phyloP scores from a whole-genome alignment of 1,140 invertebrate species.

The Drosophila serrata region DNA sequence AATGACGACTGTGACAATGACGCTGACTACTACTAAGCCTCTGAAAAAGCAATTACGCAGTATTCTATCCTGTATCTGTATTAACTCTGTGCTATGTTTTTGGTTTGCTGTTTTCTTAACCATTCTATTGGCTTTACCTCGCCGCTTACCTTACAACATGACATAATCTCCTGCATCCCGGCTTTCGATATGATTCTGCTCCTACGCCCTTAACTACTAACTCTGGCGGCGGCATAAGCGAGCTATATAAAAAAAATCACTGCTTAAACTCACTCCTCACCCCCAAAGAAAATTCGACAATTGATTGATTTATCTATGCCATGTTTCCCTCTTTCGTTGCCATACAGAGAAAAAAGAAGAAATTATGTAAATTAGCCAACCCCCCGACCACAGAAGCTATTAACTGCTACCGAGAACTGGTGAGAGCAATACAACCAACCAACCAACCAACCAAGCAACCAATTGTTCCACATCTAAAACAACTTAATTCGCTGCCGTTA shows the following conservation, averaged over 20 bases:
- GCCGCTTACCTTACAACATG: constrained; percentile 22
- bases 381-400: constrained; percentile 57
- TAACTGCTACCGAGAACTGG: constrained; percentile 58
- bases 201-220: constrained; percentile 39
- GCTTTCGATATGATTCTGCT: constrained; percentile 18
- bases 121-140: constrained; percentile 35
- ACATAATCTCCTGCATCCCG: constrained; percentile 21
- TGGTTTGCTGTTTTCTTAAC: constrained; percentile 60
- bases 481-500: constrained; percentile 63
- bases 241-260: constrained; percentile 23
- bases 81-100: constrained; percentile 57
- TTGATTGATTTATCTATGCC: constrained; percentile 70
- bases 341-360: constrained; percentile 68
- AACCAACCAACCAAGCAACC: constrained; percentile 38
- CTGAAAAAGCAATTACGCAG: constrained; percentile 57
- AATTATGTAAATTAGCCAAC: constrained; percentile 65
- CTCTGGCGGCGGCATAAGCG: constrained; percentile 58
- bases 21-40: constrained; percentile 30
- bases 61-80: constrained; percentile 53
- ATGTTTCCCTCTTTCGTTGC: constrained; percentile 69
- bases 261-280: constrained; percentile 24
- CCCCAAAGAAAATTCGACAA: constrained; percentile 32
- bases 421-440: constrained; percentile 51
- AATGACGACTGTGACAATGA: constrained; percentile 19
- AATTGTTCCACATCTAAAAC: constrained; percentile 43